phyloP scores from a whole-genome alignment of 1,140 invertebrate species.

The Parapsyche elsis region DNA sequence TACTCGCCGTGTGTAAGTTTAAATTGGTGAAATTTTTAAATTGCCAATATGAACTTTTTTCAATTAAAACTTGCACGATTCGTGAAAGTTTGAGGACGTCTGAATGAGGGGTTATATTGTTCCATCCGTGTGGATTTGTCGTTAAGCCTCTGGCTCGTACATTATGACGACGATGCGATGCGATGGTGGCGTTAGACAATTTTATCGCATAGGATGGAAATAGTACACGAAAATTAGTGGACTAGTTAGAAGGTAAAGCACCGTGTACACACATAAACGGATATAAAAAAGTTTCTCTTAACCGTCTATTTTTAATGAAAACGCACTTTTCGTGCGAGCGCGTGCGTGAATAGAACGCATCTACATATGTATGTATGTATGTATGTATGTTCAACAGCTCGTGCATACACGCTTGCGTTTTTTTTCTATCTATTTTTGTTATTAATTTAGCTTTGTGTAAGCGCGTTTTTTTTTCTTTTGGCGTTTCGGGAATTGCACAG shows the following conservation, averaged over 20 bases:
- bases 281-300: not conserved
- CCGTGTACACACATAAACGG: not conserved
- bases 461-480: not conserved
- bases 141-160: not conserved
- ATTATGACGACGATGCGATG: not conserved
- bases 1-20: too few relatives aligned
- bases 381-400: not conserved
- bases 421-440: not conserved
- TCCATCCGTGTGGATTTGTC: constrained; percentile 3
- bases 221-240: constrained; percentile 4
- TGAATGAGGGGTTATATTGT: constrained; percentile 1
- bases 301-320: not conserved
- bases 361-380: not conserved
- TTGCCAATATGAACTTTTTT: not conserved
- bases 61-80: not conserved
- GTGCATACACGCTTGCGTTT: not conserved
- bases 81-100: not conserved
- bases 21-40: too few relatives aligned
- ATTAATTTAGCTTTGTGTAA: too few relatives aligned
- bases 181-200: not conserved
- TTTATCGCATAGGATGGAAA: not conserved
- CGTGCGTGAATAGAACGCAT: not conserved
- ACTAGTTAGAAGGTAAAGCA: not conserved
- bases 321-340: not conserved
- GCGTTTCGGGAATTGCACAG: not conserved